These are phyloP conservation scores for Metallyticus violacea DNA, from an alignment of 2,888 invertebrate species.

Conservation along the genomic window DNA sequence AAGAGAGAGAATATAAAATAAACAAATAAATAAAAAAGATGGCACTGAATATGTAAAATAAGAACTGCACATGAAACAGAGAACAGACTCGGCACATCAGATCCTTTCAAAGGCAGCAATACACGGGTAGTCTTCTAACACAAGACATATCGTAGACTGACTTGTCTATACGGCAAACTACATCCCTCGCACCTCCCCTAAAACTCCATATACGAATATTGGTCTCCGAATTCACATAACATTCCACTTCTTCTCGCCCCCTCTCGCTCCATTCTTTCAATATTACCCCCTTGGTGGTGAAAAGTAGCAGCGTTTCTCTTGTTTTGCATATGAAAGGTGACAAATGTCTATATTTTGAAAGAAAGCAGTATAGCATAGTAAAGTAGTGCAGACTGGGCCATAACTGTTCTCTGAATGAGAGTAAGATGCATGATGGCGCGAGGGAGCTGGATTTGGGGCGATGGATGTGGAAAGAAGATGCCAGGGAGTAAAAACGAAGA, in stretches of 20 bases:
- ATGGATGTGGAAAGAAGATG: not conserved
- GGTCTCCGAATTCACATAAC: conserved; percentile 35
- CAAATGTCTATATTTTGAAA: conserved; percentile 33
- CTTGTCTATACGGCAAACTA: conserved; percentile 1
- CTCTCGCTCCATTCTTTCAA: conserved; percentile 21
- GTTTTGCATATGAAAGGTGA: conserved; percentile 36
- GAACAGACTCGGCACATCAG: no score
- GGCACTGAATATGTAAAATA: no score
- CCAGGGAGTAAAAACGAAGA: not conserved
- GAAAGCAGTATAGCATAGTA: conserved; percentile 7
- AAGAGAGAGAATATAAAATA: no score
- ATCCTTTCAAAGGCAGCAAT: no score
- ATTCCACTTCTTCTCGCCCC: not conserved
- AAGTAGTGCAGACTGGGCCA: not conserved
- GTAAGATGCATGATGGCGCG: conserved; percentile 7
- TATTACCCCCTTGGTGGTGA: conserved; percentile 33
- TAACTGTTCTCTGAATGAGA: conserved; percentile 3
- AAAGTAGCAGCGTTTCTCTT: conserved; percentile 29
- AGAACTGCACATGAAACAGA: no score
- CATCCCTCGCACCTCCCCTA: not conserved
- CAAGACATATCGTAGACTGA: not conserved
- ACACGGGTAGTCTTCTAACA: no score
- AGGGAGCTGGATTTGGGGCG: not conserved
- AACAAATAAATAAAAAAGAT: no score
- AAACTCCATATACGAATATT: conserved; percentile 32